Conservation (phyloP, 2,113 vertebrate species). For the Sapajus apella region DNA sequence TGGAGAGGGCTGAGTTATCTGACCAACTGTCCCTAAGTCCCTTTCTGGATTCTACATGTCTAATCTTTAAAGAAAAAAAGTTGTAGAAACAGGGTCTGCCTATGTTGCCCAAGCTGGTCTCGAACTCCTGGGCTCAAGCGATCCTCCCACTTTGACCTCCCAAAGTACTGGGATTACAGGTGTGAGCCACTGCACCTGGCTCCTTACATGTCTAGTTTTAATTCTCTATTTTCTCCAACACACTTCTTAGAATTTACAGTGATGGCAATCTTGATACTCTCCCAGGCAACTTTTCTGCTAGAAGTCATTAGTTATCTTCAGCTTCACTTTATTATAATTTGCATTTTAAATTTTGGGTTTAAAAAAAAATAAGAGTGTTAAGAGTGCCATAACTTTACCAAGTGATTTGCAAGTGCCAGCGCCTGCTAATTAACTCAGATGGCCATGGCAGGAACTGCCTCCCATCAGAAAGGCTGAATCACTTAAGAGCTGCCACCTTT, state of each 20-base stretch:
- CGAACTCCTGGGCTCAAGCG: too few relatives aligned
- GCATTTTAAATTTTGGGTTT: not conserved
- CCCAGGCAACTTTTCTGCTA: not conserved
- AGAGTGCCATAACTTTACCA: not conserved
- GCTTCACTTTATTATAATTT: constrained; percentile 28
- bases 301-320: not conserved
- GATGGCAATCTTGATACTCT: not conserved
- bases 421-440: constrained; percentile 47
- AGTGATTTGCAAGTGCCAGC: not conserved
- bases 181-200: too few relatives aligned
- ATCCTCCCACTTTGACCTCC: too few relatives aligned
- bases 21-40: not conserved
- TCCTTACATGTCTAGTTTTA: not conserved
- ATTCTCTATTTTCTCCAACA: not conserved
- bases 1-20: not conserved
- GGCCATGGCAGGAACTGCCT: not conserved
- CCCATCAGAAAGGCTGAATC: constrained; percentile 23
- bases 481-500: not conserved
- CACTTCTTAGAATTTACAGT: not conserved
- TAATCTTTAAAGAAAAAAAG: not conserved
- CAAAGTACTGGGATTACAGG: too few relatives aligned
- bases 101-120: too few relatives aligned
- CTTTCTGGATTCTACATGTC: not conserved
- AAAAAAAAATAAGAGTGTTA: not conserved
- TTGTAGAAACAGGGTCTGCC: too few relatives aligned